phyloP scores from a whole-genome alignment of 2,797 vertebrate species.

The Ptychobarbus kaznakovi region DNA sequence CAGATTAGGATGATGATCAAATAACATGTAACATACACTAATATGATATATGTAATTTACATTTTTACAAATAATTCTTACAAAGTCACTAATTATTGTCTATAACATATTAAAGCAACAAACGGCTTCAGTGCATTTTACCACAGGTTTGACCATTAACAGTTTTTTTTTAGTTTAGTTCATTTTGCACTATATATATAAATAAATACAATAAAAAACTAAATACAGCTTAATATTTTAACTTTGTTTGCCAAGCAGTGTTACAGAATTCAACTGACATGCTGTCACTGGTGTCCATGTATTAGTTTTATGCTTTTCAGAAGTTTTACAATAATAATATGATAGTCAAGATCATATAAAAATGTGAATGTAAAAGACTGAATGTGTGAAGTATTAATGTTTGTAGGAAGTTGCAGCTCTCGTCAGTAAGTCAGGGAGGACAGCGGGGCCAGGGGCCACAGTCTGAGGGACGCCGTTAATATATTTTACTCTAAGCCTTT shows the following conservation, averaged over 20 bases:
- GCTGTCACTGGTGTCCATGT: not conserved
- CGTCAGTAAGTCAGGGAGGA: slow-evolving; percentile 28
- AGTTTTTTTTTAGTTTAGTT: too few species aligned
- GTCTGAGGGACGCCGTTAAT: slow-evolving; percentile 32
- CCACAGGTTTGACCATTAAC: not conserved
- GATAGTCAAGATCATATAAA: not conserved
- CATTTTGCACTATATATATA: too few species aligned
- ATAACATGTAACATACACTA: not conserved
- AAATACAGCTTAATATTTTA: not conserved
- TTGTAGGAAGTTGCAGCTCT: not conserved
- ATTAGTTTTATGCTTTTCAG: not conserved
- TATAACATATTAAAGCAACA: not conserved
- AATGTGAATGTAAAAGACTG: not conserved
- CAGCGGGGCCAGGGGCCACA: slow-evolving; percentile 28
- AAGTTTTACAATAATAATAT: not conserved
- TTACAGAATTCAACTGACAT: not conserved
- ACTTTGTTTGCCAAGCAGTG: not conserved
- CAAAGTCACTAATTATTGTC: not conserved
- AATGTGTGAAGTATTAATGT: slow-evolving; percentile 4
- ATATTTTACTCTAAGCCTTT: slow-evolving; percentile 47
- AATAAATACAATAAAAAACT: not conserved
- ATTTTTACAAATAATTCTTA: not conserved
- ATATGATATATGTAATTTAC: not conserved
- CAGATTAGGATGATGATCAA: not conserved
- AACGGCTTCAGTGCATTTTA: not conserved